Percentiles rank a stretch among this genome's conserved stretches.
phyloP scores from a whole-genome alignment of 2,888 invertebrate genomes.

The Arrhopalites spinosus region DNA sequence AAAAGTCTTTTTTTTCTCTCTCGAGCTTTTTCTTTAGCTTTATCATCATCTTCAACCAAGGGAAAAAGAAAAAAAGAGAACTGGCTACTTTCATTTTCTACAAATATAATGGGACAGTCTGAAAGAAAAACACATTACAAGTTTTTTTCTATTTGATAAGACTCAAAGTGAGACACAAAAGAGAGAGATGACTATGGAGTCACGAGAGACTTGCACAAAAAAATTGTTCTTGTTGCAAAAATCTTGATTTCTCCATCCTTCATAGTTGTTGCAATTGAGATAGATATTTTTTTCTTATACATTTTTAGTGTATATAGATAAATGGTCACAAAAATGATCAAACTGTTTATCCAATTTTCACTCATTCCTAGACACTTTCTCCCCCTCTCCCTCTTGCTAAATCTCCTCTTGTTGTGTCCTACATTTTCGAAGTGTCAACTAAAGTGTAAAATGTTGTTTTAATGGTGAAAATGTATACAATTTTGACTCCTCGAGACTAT shows the following conservation, averaged over 20 bases:
- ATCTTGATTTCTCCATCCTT: background rate
- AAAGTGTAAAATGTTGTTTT: background rate
- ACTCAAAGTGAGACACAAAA: background rate
- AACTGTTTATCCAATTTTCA: conserved; percentile 31
- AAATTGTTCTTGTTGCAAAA: no score
- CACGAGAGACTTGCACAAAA: no score
- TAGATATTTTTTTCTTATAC: no score
- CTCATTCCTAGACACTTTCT: conserved; percentile 15
- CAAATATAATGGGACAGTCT: background rate
- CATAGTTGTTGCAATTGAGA: no score
- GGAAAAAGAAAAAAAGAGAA: background rate
- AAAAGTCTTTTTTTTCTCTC: background rate
- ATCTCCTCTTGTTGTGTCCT: background rate
- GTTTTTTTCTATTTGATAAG: no score
- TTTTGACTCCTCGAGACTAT: no score
- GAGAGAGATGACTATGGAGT: background rate
- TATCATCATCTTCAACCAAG: background rate
- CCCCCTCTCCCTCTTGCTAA: background rate
- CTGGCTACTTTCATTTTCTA: no score
- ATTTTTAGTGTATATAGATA: no score
- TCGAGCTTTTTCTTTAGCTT: background rate
- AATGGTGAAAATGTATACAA: background rate
- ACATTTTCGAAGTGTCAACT: background rate
- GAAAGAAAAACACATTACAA: conserved; percentile 1
- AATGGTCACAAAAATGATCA: background rate